Conservation (phyloP, 1,140 invertebrate species). For the Drosophila sproati region DNA sequence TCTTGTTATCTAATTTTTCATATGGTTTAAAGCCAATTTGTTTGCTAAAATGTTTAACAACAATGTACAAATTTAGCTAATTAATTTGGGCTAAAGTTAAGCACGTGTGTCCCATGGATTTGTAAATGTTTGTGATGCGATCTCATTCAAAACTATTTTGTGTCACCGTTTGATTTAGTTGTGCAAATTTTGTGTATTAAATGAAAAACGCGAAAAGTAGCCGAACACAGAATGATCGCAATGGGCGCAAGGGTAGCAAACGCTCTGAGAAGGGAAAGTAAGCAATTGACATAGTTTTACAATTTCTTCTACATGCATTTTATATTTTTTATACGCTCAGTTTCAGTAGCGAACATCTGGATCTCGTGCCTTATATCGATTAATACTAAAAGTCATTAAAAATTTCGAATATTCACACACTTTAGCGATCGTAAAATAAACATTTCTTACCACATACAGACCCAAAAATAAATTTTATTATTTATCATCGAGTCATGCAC, state of each 20-base stretch:
- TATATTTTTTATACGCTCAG: slow-evolving; percentile 19
- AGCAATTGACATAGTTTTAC: slow-evolving; percentile 25
- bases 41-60: slow-evolving; percentile 29
- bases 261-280: slow-evolving; percentile 80
- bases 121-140: slow-evolving; percentile 16
- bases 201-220: slow-evolving; percentile 76
- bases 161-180: slow-evolving; percentile 25
- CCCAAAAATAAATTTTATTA: slow-evolving; percentile 69
- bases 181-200: slow-evolving; percentile 36
- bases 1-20: slow-evolving; percentile 71
- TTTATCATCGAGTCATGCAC: slow-evolving; percentile 62
- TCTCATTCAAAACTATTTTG: slow-evolving; percentile 9
- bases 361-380: slow-evolving; percentile 44
- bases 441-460: slow-evolving; percentile 39
- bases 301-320: not conserved
- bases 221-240: slow-evolving; percentile 76
- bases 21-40: slow-evolving; percentile 35
- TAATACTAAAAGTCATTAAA: slow-evolving; percentile 71
- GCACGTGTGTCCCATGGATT: slow-evolving; percentile 13
- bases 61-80: slow-evolving; percentile 17
- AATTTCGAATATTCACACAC: slow-evolving; percentile 68
- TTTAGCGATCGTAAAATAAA: slow-evolving; percentile 73
- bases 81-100: slow-evolving; percentile 1
- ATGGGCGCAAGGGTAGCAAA: slow-evolving; percentile 66
- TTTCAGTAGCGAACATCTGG: slow-evolving; percentile 53